Evolutionary conservation across 2,113 vertebrate genomes (phyloP).

Genomic region (Sylvietta virens): DNA sequence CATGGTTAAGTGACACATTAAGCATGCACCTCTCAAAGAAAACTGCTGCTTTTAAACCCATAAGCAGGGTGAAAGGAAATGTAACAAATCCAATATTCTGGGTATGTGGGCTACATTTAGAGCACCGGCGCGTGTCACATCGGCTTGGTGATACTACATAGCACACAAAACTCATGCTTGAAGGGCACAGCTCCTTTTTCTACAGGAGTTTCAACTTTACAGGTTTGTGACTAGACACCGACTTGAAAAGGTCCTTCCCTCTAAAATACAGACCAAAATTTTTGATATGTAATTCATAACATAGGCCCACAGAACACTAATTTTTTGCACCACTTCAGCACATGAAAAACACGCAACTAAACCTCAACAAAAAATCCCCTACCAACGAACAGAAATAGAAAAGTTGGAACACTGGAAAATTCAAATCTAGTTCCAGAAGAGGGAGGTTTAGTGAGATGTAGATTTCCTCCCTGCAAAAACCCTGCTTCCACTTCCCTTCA

Average conservation of each 20-base stretch:
- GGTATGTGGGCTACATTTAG: not conserved
- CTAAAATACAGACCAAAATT: not conserved
- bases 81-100: not conserved
- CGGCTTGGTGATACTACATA: rapidly evolving
- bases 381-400: not conserved
- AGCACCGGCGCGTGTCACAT: not conserved
- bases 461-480: not conserved
- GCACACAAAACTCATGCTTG: rapidly evolving
- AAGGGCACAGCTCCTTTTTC: not conserved
- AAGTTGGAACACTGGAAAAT: not conserved
- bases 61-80: not conserved
- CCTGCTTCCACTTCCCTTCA: not conserved
- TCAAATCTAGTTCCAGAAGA: not conserved
- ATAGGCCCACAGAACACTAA: rapidly evolving
- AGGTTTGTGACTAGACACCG: not conserved
- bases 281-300: not conserved
- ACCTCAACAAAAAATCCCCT: not conserved
- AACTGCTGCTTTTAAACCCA: not conserved
- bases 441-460: not conserved
- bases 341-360: not conserved
- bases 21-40: not conserved
- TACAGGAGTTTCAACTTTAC: not conserved
- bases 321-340: not conserved
- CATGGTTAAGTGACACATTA: not conserved
- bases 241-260: not conserved